Percentiles rank a stretch among this genome's conserved stretches.
These are phyloP conservation scores for Eueides isabella DNA, from an alignment of 1,140 invertebrate genomes.

Conservation along the genomic window DNA sequence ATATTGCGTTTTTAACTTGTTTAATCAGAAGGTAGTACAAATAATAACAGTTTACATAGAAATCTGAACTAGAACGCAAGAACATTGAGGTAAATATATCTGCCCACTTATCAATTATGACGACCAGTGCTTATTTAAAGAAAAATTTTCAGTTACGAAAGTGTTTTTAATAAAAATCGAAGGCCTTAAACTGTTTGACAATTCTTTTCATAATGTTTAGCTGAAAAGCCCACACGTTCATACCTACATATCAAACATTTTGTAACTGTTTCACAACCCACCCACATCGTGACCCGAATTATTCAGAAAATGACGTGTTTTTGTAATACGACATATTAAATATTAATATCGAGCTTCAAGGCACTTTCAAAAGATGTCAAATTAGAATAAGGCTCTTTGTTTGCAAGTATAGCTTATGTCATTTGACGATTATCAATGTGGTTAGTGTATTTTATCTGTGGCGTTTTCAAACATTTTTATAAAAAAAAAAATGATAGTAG, in stretches of 20 bases:
- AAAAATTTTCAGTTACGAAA: not conserved
- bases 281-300: slow-evolving; percentile 57
- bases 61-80: too few relatives aligned
- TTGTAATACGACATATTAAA: slow-evolving; percentile 39
- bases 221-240: slow-evolving; percentile 9
- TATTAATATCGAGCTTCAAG: slow-evolving; percentile 13
- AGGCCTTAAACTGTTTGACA: not conserved
- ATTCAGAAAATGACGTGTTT: slow-evolving; percentile 40
- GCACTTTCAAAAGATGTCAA: slow-evolving; percentile 5
- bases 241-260: not conserved
- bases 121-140: too few relatives aligned
- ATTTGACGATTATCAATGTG: not conserved
- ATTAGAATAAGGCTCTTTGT: slow-evolving; percentile 4
- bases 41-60: too few relatives aligned
- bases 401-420: not conserved
- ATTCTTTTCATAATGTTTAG: slow-evolving; percentile 7
- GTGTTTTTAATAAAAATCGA: not conserved
- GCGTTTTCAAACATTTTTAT: not conserved
- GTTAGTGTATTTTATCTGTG: not conserved
- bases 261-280: slow-evolving; percentile 31
- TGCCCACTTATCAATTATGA: too few relatives aligned
- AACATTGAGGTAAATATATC: too few relatives aligned
- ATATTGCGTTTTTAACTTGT: too few relatives aligned
- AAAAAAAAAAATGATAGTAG: too few relatives aligned
- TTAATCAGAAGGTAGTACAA: too few relatives aligned